These are phyloP conservation scores for Chondrilla cf. caribensis DNA, from an alignment of 37 sponge, comb jelly and placozoan genomes.

Conservation along the genomic window DNA sequence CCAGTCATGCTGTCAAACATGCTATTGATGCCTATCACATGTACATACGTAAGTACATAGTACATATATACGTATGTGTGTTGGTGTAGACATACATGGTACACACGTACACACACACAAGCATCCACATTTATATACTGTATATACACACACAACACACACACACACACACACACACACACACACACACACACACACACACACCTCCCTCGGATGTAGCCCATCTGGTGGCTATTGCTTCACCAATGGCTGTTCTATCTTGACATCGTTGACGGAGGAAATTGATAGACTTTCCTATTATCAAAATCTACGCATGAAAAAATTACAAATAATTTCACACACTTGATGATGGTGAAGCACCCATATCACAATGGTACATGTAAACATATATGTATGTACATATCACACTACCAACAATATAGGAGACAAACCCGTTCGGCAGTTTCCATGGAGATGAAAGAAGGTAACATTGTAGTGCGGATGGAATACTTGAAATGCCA, in stretches of 20 bases:
- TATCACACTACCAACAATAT: too few species aligned
- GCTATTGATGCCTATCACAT: slow-evolving; percentile 37
- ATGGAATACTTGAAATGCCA: slow-evolving; percentile 92
- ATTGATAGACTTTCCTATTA: slow-evolving; percentile 95
- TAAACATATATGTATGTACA: too few species aligned
- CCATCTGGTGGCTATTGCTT: slow-evolving; percentile 36
- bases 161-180: slow-evolving; percentile 13
- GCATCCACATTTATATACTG: too few species aligned
- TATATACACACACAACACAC: slow-evolving; percentile 6
- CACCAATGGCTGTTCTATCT: slow-evolving; percentile 65
- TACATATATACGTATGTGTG: neutral
- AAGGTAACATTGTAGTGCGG: slow-evolving; percentile 72
- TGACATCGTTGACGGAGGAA: slow-evolving; percentile 86
- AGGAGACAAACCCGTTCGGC: slow-evolving; percentile 77
- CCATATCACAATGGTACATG: too few species aligned
- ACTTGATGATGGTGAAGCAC: too few species aligned
- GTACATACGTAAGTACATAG: neutral
- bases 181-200: slow-evolving; percentile 14
- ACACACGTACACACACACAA: slow-evolving; percentile 10
- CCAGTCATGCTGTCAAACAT: slow-evolving; percentile 80
- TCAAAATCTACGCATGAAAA: slow-evolving; percentile 63
- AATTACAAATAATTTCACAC: slow-evolving; percentile 1
- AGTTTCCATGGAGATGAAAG: slow-evolving; percentile 74
- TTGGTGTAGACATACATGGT: neutral
- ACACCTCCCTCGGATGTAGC: slow-evolving; percentile 38